These are phyloP conservation scores for Subacronicta megacephala DNA, from an alignment of 2,888 invertebrate genomes.

Conservation along the genomic window DNA sequence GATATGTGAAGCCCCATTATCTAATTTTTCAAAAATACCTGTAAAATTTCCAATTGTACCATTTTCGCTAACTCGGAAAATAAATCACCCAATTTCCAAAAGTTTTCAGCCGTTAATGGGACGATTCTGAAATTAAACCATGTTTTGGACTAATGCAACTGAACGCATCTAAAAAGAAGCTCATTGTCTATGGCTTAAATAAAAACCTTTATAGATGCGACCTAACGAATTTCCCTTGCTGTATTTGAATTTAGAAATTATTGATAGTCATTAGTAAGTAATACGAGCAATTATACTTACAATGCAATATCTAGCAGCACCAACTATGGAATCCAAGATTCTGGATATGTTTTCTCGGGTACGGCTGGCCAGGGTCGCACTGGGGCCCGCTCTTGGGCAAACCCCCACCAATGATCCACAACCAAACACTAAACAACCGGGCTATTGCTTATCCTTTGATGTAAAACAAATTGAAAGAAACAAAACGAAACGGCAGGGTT, in stretches of 20 bases:
- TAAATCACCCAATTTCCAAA: slow-evolving; percentile 82
- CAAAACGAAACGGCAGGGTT: slow-evolving; percentile 84
- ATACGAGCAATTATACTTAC: slow-evolving; percentile 80
- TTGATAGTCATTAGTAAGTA: slow-evolving; percentile 6
- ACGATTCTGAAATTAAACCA: slow-evolving; percentile 87
- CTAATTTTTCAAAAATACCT: slow-evolving; percentile 81
- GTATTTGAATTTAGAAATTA: slow-evolving; percentile 16
- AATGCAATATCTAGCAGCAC: slow-evolving; percentile 88
- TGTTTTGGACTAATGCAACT: slow-evolving; percentile 73
- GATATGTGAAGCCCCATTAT: slow-evolving; percentile 77
- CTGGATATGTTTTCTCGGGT: slow-evolving; percentile 85
- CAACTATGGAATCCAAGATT: slow-evolving; percentile 87
- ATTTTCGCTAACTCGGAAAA: slow-evolving; percentile 80
- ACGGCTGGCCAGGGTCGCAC: slow-evolving; percentile 85
- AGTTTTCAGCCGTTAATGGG: slow-evolving; percentile 79
- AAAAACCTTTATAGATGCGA: slow-evolving; percentile 46
- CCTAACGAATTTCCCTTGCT: slow-evolving; percentile 47
- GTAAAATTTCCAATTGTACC: slow-evolving; percentile 85
- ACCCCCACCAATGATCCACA: slow-evolving; percentile 74
- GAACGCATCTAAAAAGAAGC: slow-evolving; percentile 61
- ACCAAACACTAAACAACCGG: slow-evolving; percentile 73
- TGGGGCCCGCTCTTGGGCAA: slow-evolving; percentile 74
- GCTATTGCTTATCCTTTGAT: slow-evolving; percentile 87
- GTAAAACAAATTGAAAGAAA: slow-evolving; percentile 87
- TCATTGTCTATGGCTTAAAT: slow-evolving; percentile 46